Conservation (phyloP, 2,888 invertebrate species). For the Nebria salina region DNA sequence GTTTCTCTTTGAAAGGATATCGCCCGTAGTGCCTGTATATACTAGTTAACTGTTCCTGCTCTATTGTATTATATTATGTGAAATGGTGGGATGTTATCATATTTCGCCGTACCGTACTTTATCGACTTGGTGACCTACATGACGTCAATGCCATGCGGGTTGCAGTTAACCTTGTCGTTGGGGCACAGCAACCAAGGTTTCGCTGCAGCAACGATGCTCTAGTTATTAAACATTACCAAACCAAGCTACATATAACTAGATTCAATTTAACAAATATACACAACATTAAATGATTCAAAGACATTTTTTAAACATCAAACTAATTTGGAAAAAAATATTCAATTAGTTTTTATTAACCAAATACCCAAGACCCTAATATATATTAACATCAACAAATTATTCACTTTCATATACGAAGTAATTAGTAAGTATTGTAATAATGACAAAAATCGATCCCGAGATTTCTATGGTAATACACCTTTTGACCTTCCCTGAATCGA, state of each 20-base stretch:
- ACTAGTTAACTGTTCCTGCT: neutral
- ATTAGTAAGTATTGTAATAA: too few species aligned
- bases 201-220: neutral
- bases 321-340: neutral
- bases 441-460: too few species aligned
- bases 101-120: neutral
- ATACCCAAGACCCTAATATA: too few species aligned
- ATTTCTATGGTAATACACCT: too few species aligned
- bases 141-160: conserved; percentile 36
- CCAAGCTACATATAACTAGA: neutral
- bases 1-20: too few species aligned
- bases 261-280: neutral
- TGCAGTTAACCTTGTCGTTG: conserved; percentile 35
- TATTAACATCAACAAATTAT: too few species aligned
- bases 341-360: too few species aligned
- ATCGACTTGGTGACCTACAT: conserved; percentile 41
- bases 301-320: neutral
- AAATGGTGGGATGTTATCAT: neutral
- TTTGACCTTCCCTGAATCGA: too few species aligned
- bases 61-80: neutral
- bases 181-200: conserved; percentile 9
- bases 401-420: too few species aligned
- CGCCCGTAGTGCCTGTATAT: neutral
- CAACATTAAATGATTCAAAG: neutral
- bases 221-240: neutral